Percentiles rank a stretch among this genome's conserved stretches.
Conservation (phyloP, 2,113 vertebrate species). For the Pandion haliaetus region DNA sequence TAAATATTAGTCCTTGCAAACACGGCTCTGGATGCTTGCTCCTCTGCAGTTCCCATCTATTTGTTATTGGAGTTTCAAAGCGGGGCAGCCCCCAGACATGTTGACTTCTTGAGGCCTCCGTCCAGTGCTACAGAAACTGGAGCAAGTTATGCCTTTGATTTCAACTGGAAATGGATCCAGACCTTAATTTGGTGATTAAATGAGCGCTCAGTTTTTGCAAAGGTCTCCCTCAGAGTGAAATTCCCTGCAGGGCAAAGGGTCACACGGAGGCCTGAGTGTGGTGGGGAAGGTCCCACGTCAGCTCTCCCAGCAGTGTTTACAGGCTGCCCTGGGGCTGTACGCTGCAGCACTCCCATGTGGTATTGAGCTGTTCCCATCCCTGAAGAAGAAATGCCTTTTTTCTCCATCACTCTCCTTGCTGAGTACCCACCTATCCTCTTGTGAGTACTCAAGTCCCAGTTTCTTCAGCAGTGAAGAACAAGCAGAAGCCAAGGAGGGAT, state of each 20-base stretch:
- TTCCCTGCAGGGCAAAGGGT: not conserved
- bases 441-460: not conserved
- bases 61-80: not conserved
- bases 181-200: not conserved
- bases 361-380: not conserved
- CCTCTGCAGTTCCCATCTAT: not conserved
- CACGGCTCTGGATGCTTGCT: not conserved
- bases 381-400: not conserved
- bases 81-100: not conserved
- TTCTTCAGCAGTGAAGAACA: not conserved
- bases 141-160: not conserved
- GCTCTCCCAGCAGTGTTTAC: not conserved
- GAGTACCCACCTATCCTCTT: not conserved
- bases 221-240: not conserved
- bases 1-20: conserved; percentile 9
- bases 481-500: not conserved
- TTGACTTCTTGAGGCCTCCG: not conserved
- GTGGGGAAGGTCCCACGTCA: fast-evolving
- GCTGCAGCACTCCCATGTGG: fast-evolving
- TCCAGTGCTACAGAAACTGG: not conserved
- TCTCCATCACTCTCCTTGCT: not conserved
- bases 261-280: fast-evolving
- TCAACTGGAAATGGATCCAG: not conserved
- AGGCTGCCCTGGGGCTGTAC: fast-evolving
- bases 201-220: not conserved